A percentile compares a stretch with the other conserved stretches of the same genome.
Evolutionary conservation across 37 sponge, comb jelly and placozoan genomes (phyloP).

Genomic region (Eunapius fragilis): DNA sequence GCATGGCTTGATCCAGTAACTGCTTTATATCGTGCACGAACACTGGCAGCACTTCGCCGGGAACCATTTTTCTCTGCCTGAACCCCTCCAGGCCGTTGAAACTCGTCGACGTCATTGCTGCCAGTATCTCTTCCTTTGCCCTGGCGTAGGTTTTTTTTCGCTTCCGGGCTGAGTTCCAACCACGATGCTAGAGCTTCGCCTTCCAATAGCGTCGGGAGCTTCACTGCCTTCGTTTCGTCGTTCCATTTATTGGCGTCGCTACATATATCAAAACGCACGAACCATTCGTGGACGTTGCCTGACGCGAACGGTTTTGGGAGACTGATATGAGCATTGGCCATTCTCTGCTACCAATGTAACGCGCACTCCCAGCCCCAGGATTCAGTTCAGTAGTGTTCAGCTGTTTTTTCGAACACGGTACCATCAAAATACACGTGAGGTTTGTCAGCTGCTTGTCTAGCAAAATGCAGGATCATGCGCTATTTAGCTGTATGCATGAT

Average conservation of each 20-base stretch:
- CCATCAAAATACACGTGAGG: no score
- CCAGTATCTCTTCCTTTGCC: background rate
- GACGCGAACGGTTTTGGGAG: conserved; percentile 29
- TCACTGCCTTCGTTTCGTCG: conserved; percentile 18
- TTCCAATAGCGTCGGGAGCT: conserved; percentile 38
- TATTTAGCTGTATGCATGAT: no score
- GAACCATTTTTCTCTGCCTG: conserved; percentile 29
- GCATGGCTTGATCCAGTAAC: conserved; percentile 65
- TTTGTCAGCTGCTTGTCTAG: no score
- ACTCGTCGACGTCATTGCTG: background rate
- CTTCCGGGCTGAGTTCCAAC: conserved; percentile 29
- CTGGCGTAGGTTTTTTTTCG: conserved; percentile 21
- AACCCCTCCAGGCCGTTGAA: conserved; percentile 45
- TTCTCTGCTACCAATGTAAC: conserved; percentile 64
- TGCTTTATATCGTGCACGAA: conserved; percentile 45
- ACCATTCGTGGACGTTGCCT: conserved; percentile 29
- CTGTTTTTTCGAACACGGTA: no score
- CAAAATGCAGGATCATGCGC: no score
- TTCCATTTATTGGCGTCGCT: conserved; percentile 36
- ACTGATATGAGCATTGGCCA: conserved; percentile 17
- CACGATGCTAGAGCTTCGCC: conserved; percentile 50
- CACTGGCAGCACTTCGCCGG: conserved; percentile 30
- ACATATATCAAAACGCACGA: conserved; percentile 36
- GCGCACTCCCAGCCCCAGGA: no score
- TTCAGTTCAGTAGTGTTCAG: no score